phyloP scores from a whole-genome alignment of 2,888 invertebrate species.

The Plebejus argus region DNA sequence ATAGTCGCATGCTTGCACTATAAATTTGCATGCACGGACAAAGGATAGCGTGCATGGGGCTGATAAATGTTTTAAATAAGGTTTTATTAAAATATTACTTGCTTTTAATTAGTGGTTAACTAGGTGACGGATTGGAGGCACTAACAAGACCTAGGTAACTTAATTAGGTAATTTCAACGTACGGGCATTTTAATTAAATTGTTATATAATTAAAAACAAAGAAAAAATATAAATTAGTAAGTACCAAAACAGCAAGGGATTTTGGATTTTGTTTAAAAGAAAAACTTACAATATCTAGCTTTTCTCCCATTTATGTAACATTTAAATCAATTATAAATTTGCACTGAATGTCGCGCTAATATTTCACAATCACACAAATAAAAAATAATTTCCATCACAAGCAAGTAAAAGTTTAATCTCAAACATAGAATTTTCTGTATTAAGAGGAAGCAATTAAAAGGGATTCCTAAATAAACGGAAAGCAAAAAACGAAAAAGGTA shows the following conservation, averaged over 20 bases:
- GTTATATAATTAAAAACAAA: too few relatives aligned
- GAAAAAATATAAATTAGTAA: too few relatives aligned
- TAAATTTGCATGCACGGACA: slow-evolving; percentile 33
- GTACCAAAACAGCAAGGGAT: too few relatives aligned
- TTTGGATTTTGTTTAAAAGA: too few relatives aligned
- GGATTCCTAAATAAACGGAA: not conserved
- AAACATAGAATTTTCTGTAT: not conserved
- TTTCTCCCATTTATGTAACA: too few relatives aligned
- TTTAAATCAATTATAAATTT: too few relatives aligned
- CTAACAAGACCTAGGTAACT: not conserved
- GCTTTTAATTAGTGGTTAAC: not conserved
- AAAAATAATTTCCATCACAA: too few relatives aligned
- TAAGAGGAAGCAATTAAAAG: not conserved
- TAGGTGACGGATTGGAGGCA: not conserved
- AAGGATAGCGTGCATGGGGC: slow-evolving; percentile 1
- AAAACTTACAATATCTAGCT: too few relatives aligned
- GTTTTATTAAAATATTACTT: slow-evolving; percentile 6
- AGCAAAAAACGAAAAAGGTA: not conserved
- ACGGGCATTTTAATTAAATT: too few relatives aligned
- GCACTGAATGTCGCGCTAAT: too few relatives aligned
- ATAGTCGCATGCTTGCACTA: slow-evolving; percentile 28
- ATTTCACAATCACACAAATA: too few relatives aligned
- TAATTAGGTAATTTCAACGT: not conserved
- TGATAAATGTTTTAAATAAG: slow-evolving; percentile 4
- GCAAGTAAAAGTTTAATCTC: not conserved